These are phyloP conservation scores for Calliphora vomitoria DNA, from an alignment of 2,888 invertebrate species.

Conservation along the genomic window DNA sequence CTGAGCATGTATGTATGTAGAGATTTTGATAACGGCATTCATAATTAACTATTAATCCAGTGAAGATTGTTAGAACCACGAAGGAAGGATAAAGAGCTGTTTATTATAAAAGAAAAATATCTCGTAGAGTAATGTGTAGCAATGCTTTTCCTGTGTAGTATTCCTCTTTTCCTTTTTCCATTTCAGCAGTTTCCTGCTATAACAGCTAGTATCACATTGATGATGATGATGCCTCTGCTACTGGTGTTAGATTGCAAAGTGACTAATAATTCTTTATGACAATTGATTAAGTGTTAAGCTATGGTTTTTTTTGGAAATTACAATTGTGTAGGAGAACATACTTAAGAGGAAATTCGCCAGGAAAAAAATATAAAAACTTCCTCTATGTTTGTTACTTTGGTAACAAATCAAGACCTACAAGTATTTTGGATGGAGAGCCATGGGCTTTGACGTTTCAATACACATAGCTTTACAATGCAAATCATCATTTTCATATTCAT, in stretches of 20 bases:
- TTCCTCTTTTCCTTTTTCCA: background rate
- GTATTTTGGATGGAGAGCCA: no score
- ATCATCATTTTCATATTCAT: no score
- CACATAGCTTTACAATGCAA: no score
- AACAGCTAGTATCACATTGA: background rate
- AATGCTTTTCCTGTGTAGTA: no score
- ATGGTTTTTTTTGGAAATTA: background rate
- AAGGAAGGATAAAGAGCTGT: background rate
- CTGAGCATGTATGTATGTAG: background rate
- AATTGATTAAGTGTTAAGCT: background rate
- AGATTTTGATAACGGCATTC: background rate
- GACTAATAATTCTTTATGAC: background rate
- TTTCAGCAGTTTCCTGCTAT: background rate
- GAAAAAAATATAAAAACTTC: no score
- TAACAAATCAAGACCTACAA: no score
- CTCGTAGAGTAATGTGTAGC: no score
- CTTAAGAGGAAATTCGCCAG: no score
- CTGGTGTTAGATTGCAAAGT: background rate
- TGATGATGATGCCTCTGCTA: background rate
- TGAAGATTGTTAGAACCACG: conserved; percentile 7
- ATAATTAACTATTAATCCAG: conserved; percentile 41
- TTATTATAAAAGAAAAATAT: no score
- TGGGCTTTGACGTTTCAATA: no score
- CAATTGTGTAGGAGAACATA: no score
- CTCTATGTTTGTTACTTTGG: no score